Percentiles rank a stretch among this genome's conserved stretches.
These are phyloP conservation scores for Dicyrtomina minuta DNA, from an alignment of 2,888 invertebrate species.

Conservation along the genomic window DNA sequence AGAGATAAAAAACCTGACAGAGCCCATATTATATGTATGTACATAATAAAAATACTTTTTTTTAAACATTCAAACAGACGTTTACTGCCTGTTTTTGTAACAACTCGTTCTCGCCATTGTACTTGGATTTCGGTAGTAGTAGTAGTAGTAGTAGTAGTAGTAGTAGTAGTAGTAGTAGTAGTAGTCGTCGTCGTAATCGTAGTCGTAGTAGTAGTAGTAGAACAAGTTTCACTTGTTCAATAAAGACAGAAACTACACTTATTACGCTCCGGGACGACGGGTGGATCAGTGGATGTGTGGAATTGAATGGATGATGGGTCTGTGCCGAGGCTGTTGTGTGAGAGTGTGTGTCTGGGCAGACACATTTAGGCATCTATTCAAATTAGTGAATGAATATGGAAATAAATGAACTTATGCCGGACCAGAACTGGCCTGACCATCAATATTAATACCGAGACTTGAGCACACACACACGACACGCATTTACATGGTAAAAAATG, in stretches of 20 bases:
- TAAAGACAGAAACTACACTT: background rate
- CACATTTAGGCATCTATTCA: slow-evolving; percentile 33
- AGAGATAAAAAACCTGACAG: no score
- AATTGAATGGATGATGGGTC: background rate
- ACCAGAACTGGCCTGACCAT: slow-evolving; percentile 37
- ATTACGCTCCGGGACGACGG: background rate
- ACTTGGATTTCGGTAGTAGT: background rate
- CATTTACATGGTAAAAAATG: slow-evolving; percentile 35
- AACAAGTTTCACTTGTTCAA: slow-evolving; percentile 24
- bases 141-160: background rate
- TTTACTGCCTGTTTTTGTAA: background rate
- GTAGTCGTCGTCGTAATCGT: no score
- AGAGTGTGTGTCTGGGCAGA: slow-evolving; percentile 24
- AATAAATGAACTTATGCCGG: slow-evolving; percentile 38
- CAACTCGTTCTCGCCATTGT: background rate
- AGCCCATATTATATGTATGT: no score
- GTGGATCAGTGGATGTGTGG: background rate
- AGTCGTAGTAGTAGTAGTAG: no score
- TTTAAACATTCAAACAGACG: background rate
- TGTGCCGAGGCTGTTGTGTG: background rate
- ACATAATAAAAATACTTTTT: no score
- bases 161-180: no score
- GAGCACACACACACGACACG: slow-evolving; percentile 34
- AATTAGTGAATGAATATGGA: slow-evolving; percentile 35
- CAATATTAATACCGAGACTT: slow-evolving; percentile 34